Evolutionary conservation across 1,140 invertebrate species (phyloP).

Genomic region (Nebria ingens): DNA sequence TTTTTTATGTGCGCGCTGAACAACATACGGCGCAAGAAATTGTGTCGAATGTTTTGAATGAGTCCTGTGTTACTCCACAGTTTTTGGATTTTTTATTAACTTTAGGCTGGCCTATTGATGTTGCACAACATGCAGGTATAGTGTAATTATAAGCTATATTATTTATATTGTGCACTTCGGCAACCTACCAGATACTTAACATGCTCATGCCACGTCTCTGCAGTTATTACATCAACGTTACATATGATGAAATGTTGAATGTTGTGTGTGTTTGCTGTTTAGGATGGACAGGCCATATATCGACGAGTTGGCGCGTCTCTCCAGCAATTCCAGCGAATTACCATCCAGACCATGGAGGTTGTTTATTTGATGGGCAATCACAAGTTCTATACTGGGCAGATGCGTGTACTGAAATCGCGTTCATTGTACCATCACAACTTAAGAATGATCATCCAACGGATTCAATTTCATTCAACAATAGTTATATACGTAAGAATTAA

Average conservation of each 20-base stretch:
- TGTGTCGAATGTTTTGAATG: slow-evolving; percentile 53
- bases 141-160: not conserved
- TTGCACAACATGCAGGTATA: slow-evolving; percentile 63
- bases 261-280: slow-evolving; percentile 3
- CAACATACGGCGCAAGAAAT: slow-evolving; percentile 71
- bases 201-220: no score
- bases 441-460: slow-evolving; percentile 17
- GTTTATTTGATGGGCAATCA: slow-evolving; percentile 55
- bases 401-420: slow-evolving; percentile 85
- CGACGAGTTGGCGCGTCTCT: slow-evolving; percentile 58
- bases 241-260: not conserved
- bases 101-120: slow-evolving; percentile 77
- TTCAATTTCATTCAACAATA: not conserved
- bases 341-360: slow-evolving; percentile 38
- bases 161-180: not conserved
- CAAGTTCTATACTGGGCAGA: slow-evolving; percentile 93
- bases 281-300: slow-evolving; percentile 78
- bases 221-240: not conserved
- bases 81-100: slow-evolving; percentile 73
- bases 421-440: slow-evolving; percentile 71
- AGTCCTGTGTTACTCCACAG: slow-evolving; percentile 49
- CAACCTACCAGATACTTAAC: no score
- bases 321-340: slow-evolving; percentile 10
- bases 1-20: slow-evolving; percentile 87
- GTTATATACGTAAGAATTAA: slow-evolving; percentile 3